Percentiles rank a stretch among this genome's conserved stretches.
Evolutionary conservation across 2,113 vertebrate genomes (phyloP).

Genomic region (Halcyon malimbica): DNA sequence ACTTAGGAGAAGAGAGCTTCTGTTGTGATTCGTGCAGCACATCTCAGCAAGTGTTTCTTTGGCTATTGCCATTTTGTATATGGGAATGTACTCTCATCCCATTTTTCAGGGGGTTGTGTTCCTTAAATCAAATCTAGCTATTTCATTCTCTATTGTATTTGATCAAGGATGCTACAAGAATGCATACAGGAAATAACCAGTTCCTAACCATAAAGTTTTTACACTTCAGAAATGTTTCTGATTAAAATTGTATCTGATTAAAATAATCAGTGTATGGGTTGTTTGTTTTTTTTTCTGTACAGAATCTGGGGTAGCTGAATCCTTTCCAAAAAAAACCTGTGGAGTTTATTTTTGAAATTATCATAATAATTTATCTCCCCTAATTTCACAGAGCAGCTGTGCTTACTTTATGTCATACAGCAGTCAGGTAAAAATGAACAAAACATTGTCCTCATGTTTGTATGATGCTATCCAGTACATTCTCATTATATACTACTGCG

Average conservation of each 20-base stretch:
- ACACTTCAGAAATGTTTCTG: neutral
- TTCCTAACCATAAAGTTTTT: neutral
- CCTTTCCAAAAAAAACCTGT: neutral
- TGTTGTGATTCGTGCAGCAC: neutral
- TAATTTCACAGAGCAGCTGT: slow-evolving; percentile 33
- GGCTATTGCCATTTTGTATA: neutral
- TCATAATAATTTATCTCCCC: slow-evolving; percentile 14
- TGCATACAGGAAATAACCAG: neutral
- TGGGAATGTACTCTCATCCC: neutral
- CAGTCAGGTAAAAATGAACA: neutral
- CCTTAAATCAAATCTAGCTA: neutral
- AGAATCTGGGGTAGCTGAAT: neutral
- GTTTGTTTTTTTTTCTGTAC: neutral
- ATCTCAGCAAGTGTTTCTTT: neutral
- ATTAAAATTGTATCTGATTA: neutral
- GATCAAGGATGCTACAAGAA: neutral
- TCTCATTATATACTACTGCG: neutral
- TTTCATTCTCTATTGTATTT: neutral
- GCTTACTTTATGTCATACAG: neutral
- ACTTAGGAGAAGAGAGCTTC: neutral
- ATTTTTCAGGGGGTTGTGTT: accelerated
- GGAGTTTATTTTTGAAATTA: slow-evolving; percentile 27
- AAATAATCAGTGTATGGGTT: neutral
- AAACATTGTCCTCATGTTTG: neutral
- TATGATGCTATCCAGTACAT: neutral